Conservation (phyloP, 1,140 invertebrate species). For the Macrobrachium rosenbergii region DNA sequence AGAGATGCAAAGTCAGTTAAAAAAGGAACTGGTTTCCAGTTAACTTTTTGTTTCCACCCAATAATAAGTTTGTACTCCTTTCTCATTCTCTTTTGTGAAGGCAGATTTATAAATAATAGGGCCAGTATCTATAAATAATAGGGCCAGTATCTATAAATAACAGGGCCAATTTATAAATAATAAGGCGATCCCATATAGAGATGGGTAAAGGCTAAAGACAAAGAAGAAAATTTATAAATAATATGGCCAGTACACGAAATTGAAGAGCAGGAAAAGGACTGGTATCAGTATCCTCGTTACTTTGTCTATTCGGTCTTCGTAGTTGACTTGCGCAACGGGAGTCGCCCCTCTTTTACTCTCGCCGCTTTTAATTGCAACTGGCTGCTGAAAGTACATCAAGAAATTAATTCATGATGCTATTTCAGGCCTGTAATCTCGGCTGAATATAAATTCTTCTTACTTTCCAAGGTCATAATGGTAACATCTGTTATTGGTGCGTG, state of each 20-base stretch:
- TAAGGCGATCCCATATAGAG: too few species aligned
- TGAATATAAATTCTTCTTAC: too few species aligned
- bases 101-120: background rate
- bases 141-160: too few species aligned
- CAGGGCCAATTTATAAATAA: too few species aligned
- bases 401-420: too few species aligned
- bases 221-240: background rate
- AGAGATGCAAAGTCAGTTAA: too few species aligned
- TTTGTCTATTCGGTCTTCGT: background rate
- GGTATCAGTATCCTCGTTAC: background rate
- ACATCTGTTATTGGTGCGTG: too few species aligned
- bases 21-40: too few species aligned
- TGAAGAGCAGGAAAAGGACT: conserved; percentile 1
- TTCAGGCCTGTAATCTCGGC: too few species aligned
- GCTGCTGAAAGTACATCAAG: background rate
- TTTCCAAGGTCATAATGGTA: too few species aligned
- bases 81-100: background rate
- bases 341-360: background rate
- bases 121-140: conserved; percentile 22
- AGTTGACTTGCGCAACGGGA: background rate
- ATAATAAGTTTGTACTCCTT: background rate
- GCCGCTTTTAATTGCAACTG: background rate
- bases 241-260: conserved; percentile 10
- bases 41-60: too few species aligned
- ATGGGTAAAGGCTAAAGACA: too few species aligned